Evolutionary conservation across 1,140 invertebrate species (phyloP), one percentile per base, ranked within the genome.

Genomic region (Drosophila jambulina): DNA sequence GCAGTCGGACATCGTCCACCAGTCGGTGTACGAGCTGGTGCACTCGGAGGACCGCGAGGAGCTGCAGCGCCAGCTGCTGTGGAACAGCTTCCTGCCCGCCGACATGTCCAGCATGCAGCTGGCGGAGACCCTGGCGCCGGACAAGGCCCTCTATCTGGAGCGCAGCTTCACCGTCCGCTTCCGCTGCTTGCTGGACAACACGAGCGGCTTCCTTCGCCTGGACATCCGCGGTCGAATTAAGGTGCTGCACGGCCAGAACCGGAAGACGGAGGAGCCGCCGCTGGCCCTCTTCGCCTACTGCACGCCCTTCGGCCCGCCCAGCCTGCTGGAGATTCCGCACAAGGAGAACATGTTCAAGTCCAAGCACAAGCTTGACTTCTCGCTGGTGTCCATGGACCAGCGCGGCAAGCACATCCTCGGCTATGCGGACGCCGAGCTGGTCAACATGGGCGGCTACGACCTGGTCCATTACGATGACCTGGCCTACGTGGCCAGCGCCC

Each of bases 281-380:
- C 91, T 99, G 90, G 99, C 98, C 0, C 93, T 99, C 15, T 99
- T 99, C 92, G 98, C 98, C 32, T 96, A 99, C 49, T 99, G 99
- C 92, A 99, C 98, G 2, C 99, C 99, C 0, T 99, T 99, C 91
- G 99, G 99, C 1, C 99, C 99, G 13, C 97, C 98, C 4, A 98
- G 97, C 48, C 93, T 98, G 15, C 93, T 98, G 23, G 97, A 98
- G 92, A 96, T 97, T 81, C 96, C 97, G 7, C 97, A 98, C 87
- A 98, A 98, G 91, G 98, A 99, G 94, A 97, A 98, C 64, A 99
- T 99, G 96, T 99, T 99, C 94, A 99, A 99, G 94, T 99, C 97
- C 91, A 99, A 99, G 94, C 99, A 99, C 94, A 99, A 99, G 93
- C 95, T 99, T 58, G 98, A 99, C 93, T 95, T 99, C 27, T 96